A percentile compares a stretch with the other conserved stretches of the same genome.
These are phyloP conservation scores for Sarcophaga bullata DNA, from an alignment of 1,140 invertebrate species.

Conservation along the genomic window DNA sequence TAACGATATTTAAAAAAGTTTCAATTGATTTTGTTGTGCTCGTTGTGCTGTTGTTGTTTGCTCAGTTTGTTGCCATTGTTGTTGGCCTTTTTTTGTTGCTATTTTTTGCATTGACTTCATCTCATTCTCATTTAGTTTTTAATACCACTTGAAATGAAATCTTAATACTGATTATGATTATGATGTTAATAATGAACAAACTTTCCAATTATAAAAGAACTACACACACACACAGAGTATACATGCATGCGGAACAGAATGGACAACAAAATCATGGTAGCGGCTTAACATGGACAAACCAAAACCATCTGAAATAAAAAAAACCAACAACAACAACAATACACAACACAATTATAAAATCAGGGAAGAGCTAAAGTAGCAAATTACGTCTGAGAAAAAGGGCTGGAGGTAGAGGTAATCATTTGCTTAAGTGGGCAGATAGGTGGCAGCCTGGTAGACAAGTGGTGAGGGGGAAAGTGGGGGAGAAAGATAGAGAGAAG, in stretches of 20 bases:
- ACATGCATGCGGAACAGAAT: background rate
- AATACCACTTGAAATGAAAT: background rate
- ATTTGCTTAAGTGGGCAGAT: conserved; percentile 25
- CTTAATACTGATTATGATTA: conserved; percentile 1
- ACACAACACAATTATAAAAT: background rate
- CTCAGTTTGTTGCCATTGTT: too few relatives aligned
- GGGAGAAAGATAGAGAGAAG: background rate
- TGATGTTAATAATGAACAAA: conserved; percentile 24
- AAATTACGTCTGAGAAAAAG: background rate
- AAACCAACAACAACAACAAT: background rate
- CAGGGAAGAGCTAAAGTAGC: conserved; percentile 8
- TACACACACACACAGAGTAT: background rate
- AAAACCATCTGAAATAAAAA: background rate
- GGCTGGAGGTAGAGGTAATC: conserved; percentile 9
- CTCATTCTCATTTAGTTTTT: background rate
- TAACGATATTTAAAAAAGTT: background rate
- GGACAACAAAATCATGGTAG: background rate
- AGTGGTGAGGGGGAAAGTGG: background rate
- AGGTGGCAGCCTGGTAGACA: background rate
- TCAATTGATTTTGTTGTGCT: background rate
- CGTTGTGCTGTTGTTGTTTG: too few relatives aligned
- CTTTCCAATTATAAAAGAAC: background rate
- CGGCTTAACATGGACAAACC: background rate
- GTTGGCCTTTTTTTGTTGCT: background rate
- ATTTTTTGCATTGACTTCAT: background rate